Conservation (phyloP, 2,113 vertebrate species). For the Chlorodrepanis virens region DNA sequence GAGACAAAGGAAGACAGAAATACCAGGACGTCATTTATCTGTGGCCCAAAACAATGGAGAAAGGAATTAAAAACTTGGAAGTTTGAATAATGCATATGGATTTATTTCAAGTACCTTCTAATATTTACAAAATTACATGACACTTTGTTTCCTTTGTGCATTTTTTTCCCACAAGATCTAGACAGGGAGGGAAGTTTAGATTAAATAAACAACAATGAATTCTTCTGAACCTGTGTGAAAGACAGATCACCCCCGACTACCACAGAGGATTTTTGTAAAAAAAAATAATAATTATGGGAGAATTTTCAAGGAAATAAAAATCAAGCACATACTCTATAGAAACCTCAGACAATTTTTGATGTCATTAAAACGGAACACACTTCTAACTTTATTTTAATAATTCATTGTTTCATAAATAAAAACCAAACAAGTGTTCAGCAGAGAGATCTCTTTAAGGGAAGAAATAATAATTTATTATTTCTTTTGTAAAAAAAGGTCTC, state of each 20-base stretch:
- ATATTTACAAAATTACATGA: conserved; percentile 65
- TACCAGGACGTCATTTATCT: neutral
- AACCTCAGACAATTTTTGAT: conserved; percentile 67
- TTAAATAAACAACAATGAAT: conserved; percentile 55
- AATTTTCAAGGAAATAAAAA: conserved; percentile 63
- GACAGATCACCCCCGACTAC: conserved; percentile 30
- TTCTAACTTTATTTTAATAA: conserved; percentile 79
- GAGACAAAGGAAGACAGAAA: neutral
- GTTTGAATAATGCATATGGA: conserved; percentile 41
- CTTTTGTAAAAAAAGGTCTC: conserved; percentile 72
- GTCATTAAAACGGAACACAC: conserved; percentile 69
- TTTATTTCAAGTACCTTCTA: conserved; percentile 44
- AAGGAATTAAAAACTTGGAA: conserved; percentile 14
- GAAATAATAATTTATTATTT: conserved; percentile 80
- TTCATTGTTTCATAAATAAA: conserved; percentile 80
- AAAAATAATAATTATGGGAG: conserved; percentile 13
- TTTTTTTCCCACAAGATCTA: conserved; percentile 46
- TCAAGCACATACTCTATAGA: conserved; percentile 46
- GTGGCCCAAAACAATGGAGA: neutral
- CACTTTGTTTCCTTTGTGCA: conserved; percentile 53
- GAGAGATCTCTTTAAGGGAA: conserved; percentile 76
- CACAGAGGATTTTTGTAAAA: conserved; percentile 21
- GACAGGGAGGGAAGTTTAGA: conserved; percentile 28
- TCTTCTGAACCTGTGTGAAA: conserved; percentile 50
- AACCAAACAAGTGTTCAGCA: conserved; percentile 78